Conservation (phyloP, 2,797 vertebrate species). For the Sebastes cheni region DNA sequence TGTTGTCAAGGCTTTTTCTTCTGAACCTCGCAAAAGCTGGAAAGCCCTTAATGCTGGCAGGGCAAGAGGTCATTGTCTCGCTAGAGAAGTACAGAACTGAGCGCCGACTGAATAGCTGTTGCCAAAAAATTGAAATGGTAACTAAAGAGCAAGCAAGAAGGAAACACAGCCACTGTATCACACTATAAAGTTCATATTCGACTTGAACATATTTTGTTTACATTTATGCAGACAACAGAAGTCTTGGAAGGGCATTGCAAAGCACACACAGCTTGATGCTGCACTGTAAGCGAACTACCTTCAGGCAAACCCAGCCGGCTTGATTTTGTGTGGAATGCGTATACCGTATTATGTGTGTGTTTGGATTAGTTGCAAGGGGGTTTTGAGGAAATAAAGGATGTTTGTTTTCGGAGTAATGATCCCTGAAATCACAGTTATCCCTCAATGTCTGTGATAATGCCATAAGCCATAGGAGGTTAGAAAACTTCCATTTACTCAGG, state of each 20-base stretch:
- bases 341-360: neutral
- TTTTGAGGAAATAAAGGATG: slow-evolving; percentile 17
- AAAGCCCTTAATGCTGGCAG: slow-evolving; percentile 9
- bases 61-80: slow-evolving; percentile 18
- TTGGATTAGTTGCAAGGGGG: slow-evolving; percentile 16
- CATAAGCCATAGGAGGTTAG: slow-evolving; percentile 20
- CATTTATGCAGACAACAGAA: slow-evolving; percentile 21
- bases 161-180: neutral
- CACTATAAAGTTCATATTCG: neutral
- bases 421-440: slow-evolving; percentile 32
- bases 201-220: slow-evolving; percentile 27
- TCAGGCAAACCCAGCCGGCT: slow-evolving; percentile 29
- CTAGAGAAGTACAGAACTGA: neutral
- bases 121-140: slow-evolving; percentile 6
- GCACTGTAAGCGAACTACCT: neutral
- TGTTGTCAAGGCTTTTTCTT: slow-evolving; percentile 15
- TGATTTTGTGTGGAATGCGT: slow-evolving; percentile 7
- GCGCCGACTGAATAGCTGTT: neutral
- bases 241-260: neutral
- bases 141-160: neutral
- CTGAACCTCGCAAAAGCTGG: slow-evolving; percentile 1
- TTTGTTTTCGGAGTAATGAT: slow-evolving; percentile 32
- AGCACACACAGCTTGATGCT: slow-evolving; percentile 14
- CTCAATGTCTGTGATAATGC: slow-evolving; percentile 35
- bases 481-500: slow-evolving; percentile 14